Percentiles rank a stretch among this genome's conserved stretches.
Conservation (phyloP, 2,888 invertebrate species). For the Campopleginae sp. region DNA sequence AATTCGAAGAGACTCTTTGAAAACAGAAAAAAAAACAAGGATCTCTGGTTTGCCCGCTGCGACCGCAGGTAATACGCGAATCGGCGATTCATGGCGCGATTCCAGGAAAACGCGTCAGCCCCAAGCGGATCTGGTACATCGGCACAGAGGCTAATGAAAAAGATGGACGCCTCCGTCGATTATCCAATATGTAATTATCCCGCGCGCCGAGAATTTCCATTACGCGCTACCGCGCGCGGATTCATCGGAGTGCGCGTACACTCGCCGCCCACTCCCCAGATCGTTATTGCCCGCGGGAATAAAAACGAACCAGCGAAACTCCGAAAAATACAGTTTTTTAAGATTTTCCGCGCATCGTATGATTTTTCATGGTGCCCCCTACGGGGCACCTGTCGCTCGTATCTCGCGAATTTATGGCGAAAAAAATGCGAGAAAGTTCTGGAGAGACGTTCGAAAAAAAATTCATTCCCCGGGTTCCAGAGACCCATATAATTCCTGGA, state of each 20-base stretch:
- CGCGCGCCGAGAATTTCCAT: conserved; percentile 34
- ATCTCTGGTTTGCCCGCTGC: background rate
- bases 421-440: too few relatives aligned
- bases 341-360: too few relatives aligned
- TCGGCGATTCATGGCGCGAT: conserved; percentile 28
- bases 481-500: too few relatives aligned
- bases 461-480: too few relatives aligned
- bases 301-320: too few relatives aligned
- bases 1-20: background rate
- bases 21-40: too few relatives aligned
- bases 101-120: conserved; percentile 6
- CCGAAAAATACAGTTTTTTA: too few relatives aligned
- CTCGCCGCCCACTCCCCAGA: rapidly evolving
- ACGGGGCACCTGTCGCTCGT: too few relatives aligned
- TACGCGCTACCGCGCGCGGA: background rate
- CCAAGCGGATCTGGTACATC: conserved; percentile 31
- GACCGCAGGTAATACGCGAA: background rate
- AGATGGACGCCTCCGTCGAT: background rate
- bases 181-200: background rate
- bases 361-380: too few relatives aligned
- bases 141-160: background rate
- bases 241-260: background rate
- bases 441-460: too few relatives aligned
- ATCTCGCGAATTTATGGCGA: too few relatives aligned
- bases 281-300: too few relatives aligned